A percentile compares a stretch with the other conserved stretches of the same genome.
Evolutionary conservation across 2,888 invertebrate genomes (phyloP).

Genomic region (Nemapogon koenigi): DNA sequence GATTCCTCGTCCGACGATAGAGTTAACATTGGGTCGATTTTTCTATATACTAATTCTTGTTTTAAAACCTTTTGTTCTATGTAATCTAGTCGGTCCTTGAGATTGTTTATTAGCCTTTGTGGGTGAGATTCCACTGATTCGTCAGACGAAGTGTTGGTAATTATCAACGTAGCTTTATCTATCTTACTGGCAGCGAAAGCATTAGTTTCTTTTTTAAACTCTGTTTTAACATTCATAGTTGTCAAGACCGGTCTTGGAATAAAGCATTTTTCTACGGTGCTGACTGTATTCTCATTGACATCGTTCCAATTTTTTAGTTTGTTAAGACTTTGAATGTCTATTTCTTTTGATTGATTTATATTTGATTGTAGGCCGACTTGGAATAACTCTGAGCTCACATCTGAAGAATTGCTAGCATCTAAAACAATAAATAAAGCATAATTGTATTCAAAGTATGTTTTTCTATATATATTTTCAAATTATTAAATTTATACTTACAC

Average conservation of each 20-base stretch:
- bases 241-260: neutral
- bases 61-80: constrained; percentile 40
- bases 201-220: constrained; percentile 18
- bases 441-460: no score
- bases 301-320: no score
- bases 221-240: neutral
- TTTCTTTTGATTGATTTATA: no score
- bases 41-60: constrained; percentile 48
- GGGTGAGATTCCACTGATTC: constrained; percentile 16
- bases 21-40: constrained; percentile 33
- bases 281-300: no score
- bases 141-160: constrained; percentile 33
- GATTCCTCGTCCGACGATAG: constrained; percentile 25
- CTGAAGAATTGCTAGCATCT: neutral
- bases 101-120: neutral
- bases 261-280: constrained; percentile 29
- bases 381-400: neutral
- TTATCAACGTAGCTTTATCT: constrained; percentile 34
- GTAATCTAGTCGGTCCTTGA: constrained; percentile 33
- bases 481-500: no score
- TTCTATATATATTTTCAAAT: no score
- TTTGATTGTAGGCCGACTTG: no score
- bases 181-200: constrained; percentile 28
- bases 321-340: no score
- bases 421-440: no score